A percentile compares a stretch with the other conserved stretches of the same genome.
Evolutionary conservation across 2,797 vertebrate genomes (phyloP).

Genomic region (Ptychobarbus kaznakovi): DNA sequence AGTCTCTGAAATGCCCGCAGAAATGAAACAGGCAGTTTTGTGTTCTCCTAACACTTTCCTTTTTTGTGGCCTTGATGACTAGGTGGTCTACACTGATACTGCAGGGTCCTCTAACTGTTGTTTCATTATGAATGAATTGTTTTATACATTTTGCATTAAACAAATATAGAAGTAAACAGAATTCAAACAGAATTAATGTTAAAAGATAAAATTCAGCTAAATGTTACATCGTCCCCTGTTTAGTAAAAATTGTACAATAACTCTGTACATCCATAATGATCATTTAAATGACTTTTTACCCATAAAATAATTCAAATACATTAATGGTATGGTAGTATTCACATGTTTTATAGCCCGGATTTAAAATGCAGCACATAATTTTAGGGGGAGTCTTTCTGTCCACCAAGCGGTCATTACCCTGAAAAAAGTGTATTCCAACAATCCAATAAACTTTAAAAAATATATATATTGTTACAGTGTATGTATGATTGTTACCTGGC

Average conservation of each 20-base stretch:
- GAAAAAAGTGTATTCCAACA: background rate
- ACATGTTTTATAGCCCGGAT: background rate
- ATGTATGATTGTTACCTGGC: constrained; percentile 63
- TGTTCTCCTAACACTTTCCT: background rate
- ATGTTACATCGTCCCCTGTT: background rate
- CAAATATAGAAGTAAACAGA: background rate
- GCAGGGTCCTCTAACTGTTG: background rate
- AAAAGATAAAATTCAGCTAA: background rate
- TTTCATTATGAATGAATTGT: background rate
- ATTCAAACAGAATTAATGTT: background rate
- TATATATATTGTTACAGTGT: background rate
- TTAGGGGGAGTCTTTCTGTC: background rate
- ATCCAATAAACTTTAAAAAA: background rate
- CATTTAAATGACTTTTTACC: background rate
- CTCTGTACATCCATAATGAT: background rate
- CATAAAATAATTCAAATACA: background rate
- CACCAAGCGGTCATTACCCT: background rate
- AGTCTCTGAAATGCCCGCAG: background rate
- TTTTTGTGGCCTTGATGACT: background rate
- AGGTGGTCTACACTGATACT: background rate
- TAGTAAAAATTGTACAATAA: background rate
- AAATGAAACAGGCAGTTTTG: background rate
- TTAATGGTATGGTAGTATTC: background rate
- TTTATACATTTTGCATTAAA: background rate
- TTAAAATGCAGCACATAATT: background rate